A percentile compares a stretch with the other conserved stretches of the same genome.
Conservation (phyloP, 92 coral and sea anemone species). For the Pocillopora grandis region DNA sequence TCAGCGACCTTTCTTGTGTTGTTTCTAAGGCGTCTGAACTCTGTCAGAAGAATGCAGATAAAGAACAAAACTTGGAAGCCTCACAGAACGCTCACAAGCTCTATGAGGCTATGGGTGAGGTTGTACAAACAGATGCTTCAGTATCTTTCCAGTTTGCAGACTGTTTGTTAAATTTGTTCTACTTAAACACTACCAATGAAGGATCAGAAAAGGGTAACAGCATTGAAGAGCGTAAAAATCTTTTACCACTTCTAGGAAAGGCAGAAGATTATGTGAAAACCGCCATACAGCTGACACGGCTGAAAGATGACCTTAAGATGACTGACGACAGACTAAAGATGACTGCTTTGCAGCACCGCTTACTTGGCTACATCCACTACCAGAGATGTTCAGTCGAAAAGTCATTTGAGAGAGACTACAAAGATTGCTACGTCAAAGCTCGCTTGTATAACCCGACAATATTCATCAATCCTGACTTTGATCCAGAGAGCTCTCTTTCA, state of each 20-base stretch:
- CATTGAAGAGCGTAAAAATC: no score
- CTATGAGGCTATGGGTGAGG: conserved; percentile 69
- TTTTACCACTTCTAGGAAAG: no score
- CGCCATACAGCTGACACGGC: no score
- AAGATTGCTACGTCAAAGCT: neutral
- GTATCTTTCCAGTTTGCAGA: conserved; percentile 57
- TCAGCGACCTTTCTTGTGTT: conserved; percentile 50
- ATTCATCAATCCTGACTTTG: no score
- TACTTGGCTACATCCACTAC: neutral
- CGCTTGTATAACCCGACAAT: no score
- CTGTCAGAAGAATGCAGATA: conserved; percentile 21
- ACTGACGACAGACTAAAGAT: no score
- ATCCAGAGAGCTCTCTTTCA: no score
- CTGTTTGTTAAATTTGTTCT: neutral
- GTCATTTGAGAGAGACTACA: neutral
- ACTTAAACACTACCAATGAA: neutral
- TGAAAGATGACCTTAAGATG: no score
- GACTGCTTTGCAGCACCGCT: neutral
- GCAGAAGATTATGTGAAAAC: no score
- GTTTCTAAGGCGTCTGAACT: conserved; percentile 33
- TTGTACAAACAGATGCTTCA: conserved; percentile 46
- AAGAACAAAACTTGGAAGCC: conserved; percentile 10
- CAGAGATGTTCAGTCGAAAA: neutral
- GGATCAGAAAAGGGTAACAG: no score
- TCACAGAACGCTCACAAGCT: conserved; percentile 73